Evolutionary conservation across 2,888 invertebrate species (phyloP), one percentile per base, ranked within the genome.

Genomic region (Drosophila ustulata): DNA sequence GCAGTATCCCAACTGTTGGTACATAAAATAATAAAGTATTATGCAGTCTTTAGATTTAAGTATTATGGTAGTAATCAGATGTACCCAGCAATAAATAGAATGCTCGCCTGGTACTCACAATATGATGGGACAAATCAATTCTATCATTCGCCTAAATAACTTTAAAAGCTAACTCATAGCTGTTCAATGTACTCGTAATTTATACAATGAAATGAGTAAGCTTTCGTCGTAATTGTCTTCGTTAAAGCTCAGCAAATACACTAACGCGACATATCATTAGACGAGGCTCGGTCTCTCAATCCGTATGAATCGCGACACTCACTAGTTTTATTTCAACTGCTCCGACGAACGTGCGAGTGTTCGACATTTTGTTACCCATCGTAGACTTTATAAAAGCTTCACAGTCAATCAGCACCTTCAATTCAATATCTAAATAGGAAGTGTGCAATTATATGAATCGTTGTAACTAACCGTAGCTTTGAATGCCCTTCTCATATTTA

Each of bases 311-410:
- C n/a, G 11, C n/a, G 37, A 37, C n/a, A 37, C 2, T 37, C 37
- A 67, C 61, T 69, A 88, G 83, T 84, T 66, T 68, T 49, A 63
- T 70, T 75, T 75, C 64, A 73, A 66, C 71, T 52, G 80, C 75
- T 71, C 65, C 58, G 52, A 64, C 68, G 77, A 72, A 52, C 41
- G 65, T 58, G 73, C 52, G 47, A 53, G 57, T 61, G 57, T 52
- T 57, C 61, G 58, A 66, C 66, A 59, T 45, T 23, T 25, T 25
- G 45, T 34, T 53, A 18, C 25, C 55, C 57, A 43, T 43, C 50
- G 62, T 28, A 25, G 11, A 63, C 58, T 62, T 59, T 59, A 52
- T 63, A 61, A 72, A 78, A 62, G 69, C 80, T 71, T 59, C 45
- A 49, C 43, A 46, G 66, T 45, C 43, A 32, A 32, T 4, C 11